Percentiles rank a stretch among this genome's conserved stretches.
phyloP scores from a whole-genome alignment of 1,140 invertebrate species.

The Aphaenogaster floridana region DNA sequence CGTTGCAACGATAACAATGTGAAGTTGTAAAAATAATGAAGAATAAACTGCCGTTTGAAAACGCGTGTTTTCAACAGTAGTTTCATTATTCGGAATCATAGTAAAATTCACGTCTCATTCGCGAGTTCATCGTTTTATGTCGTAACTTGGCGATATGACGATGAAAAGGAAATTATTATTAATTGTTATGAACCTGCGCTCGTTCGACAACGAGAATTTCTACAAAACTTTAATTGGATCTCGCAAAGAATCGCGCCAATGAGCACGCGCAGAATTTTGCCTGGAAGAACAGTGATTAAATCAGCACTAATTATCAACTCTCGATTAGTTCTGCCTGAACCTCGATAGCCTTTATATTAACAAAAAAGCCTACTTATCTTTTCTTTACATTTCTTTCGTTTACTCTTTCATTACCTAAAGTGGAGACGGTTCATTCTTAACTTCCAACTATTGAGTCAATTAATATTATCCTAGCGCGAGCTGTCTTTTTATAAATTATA shows the following conservation, averaged over 20 bases:
- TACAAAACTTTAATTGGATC: constrained; percentile 50
- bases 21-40: constrained; percentile 30
- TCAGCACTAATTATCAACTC: constrained; percentile 66
- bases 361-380: constrained; percentile 6
- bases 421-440: background rate
- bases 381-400: background rate
- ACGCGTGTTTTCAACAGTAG: background rate
- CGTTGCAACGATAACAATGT: background rate
- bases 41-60: background rate
- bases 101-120: background rate
- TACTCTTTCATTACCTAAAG: constrained; percentile 15
- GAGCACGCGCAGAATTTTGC: constrained; percentile 32
- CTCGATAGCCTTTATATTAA: constrained; percentile 22
- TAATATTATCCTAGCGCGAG: background rate
- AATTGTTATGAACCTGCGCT: constrained; percentile 43
- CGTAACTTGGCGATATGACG: background rate
- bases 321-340: constrained; percentile 44
- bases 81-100: background rate
- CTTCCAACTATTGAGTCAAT: background rate
- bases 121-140: background rate
- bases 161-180: constrained; percentile 48
- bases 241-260: background rate
- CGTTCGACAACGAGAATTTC: constrained; percentile 35
- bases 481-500: constrained; percentile 12
- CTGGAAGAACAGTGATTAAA: constrained; percentile 57